Evolutionary conservation across 2,888 invertebrate genomes (phyloP).

Genomic region (Folsomia candida): DNA sequence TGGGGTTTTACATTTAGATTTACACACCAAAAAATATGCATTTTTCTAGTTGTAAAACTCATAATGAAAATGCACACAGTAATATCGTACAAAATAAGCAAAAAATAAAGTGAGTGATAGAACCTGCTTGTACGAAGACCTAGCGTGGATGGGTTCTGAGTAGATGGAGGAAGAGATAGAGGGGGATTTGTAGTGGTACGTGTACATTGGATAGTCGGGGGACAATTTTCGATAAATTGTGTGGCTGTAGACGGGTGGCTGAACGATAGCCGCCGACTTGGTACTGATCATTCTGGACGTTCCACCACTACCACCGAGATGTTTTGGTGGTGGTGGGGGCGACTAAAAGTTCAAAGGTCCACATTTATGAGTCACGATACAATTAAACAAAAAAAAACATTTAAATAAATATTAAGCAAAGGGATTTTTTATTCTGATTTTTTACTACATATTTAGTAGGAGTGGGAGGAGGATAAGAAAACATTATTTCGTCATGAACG

Average conservation of each 20-base stretch:
- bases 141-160: conserved; percentile 43
- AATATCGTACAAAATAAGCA: conserved; percentile 4
- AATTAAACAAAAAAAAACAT: background rate
- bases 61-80: conserved; percentile 6
- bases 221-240: conserved; percentile 5
- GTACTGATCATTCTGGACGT: conserved; percentile 25
- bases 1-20: no score
- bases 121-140: conserved; percentile 42
- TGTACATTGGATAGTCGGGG: conserved; percentile 13
- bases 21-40: background rate
- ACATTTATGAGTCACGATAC: background rate
- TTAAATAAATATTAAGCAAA: no score
- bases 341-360: conserved; percentile 14
- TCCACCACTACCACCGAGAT: conserved; percentile 21
- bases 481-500: no score
- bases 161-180: conserved; percentile 42
- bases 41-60: background rate
- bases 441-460: background rate
- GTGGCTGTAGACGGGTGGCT: conserved; percentile 13
- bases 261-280: conserved; percentile 21
- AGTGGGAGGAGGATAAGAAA: no score
- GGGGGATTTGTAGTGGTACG: conserved; percentile 35
- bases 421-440: no score
- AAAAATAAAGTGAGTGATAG: conserved; percentile 24
- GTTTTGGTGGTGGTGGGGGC: background rate